phyloP scores from a whole-genome alignment of 2,888 invertebrate genomes.

The Suillia variegata region DNA sequence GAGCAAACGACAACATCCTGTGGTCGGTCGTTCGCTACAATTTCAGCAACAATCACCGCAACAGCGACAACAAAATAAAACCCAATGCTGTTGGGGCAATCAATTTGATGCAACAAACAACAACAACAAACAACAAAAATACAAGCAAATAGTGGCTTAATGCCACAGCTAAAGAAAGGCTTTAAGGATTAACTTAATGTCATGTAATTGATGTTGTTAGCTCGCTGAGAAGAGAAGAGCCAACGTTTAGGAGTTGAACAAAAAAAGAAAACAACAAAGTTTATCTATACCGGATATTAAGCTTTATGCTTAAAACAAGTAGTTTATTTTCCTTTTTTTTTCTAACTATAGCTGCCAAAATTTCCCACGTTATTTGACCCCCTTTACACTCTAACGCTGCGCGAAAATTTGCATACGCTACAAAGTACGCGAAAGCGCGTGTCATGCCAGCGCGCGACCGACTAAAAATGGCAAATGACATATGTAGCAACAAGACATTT shows the following conservation, averaged over 20 bases:
- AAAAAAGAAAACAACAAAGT: too few relatives aligned
- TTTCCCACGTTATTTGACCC: background rate
- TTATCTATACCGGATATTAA: too few relatives aligned
- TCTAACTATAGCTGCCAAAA: too few relatives aligned
- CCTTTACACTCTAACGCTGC: too few relatives aligned
- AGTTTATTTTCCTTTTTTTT: too few relatives aligned
- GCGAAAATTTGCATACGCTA: background rate
- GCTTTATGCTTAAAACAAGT: too few relatives aligned
- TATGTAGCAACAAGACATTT: background rate
- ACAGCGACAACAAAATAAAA: background rate
- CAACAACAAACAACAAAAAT: too few relatives aligned
- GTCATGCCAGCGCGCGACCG: background rate
- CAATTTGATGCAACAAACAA: background rate
- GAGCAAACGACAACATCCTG: background rate
- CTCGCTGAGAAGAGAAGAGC: background rate
- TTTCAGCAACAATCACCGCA: background rate
- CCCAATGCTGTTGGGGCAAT: background rate
- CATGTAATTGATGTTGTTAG: constrained; percentile 2
- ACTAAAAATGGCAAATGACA: constrained; percentile 7
- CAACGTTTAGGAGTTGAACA: background rate
- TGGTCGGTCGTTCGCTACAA: background rate
- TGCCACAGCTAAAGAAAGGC: too few relatives aligned
- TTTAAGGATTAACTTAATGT: background rate
- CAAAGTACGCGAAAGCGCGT: background rate
- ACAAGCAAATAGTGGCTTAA: too few relatives aligned